Conservation (phyloP, 2,888 invertebrate species). For the Tenthredo distinguenda region DNA sequence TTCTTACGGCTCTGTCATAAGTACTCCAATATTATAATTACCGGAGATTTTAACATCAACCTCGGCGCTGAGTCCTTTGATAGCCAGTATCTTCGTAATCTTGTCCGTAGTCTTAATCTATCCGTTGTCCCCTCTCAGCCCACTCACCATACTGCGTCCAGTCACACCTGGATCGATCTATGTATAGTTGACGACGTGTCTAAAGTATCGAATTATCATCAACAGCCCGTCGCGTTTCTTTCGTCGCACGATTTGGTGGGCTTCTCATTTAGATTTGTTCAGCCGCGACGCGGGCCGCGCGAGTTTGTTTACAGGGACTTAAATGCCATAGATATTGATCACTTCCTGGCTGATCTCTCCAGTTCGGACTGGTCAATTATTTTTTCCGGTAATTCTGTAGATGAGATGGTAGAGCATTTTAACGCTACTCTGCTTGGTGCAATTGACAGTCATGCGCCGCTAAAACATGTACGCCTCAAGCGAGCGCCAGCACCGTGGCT, state of each 20-base stretch:
- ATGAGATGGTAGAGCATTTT: background rate
- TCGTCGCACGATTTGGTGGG: background rate
- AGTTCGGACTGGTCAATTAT: background rate
- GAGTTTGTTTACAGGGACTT: background rate
- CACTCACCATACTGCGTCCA: constrained; percentile 37
- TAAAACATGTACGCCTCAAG: background rate
- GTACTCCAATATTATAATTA: constrained; percentile 45
- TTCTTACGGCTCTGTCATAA: constrained; percentile 14
- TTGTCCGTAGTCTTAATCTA: constrained; percentile 15
- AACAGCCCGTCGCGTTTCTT: background rate
- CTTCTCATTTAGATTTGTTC: background rate
- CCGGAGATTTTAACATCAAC: constrained; percentile 54
- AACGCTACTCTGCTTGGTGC: background rate
- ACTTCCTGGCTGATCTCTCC: background rate
- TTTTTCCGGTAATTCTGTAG: background rate
- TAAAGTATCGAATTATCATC: background rate
- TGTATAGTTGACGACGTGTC: constrained; percentile 35
- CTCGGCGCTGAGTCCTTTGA: background rate
- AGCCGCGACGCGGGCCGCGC: background rate
- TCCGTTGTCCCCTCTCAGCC: constrained; percentile 41
- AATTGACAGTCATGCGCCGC: background rate
- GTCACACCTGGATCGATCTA: constrained; percentile 51
- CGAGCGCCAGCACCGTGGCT: background rate
- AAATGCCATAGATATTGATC: background rate
- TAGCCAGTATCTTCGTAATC: constrained; percentile 18